Evolutionary conservation across 2,888 invertebrate genomes (phyloP), one percentile per base, ranked within the genome.

Genomic region (Trichopria drosophilae): DNA sequence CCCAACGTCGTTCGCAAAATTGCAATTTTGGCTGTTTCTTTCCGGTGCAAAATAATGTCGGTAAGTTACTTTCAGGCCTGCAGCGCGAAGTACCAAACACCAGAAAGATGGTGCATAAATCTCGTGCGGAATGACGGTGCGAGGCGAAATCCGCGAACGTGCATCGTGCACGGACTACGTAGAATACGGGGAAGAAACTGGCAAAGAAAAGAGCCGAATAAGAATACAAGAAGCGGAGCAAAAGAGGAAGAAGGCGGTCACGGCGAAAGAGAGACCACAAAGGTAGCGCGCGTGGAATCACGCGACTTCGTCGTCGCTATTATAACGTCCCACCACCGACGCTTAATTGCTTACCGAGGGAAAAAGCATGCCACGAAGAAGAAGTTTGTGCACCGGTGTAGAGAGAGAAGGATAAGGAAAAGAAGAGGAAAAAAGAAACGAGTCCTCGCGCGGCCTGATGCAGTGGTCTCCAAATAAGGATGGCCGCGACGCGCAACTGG

Each of bases 401-500:
- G 16, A n/a, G 18, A 19, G 29, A 23, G 44, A 12, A 20, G 18
- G 16, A 18, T 15, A 31, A 22, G 26, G 12, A 15, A 26, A 32
- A 15, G 15, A 7, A 2, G 31, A 29, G 15, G 26, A 4, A 16
- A 7, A 18, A 16, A 48, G 42, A 42, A 47, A 42, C 42, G 28
- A 36, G 22, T 37, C 31, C 37, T 13, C 35, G 35, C 31, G 39
- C 35, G 29, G 28, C 22, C 12, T 9, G 20, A 37, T n/a, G n/a
- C n/a, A n/a, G n/a, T n/a, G n/a, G n/a, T n/a, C 42, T 51, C 51
- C 46, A 52, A 52, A 51, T 51, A 52, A 52, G 51, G 51, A 51
- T 2, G 42, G 40, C 37, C 37, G 37, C 28, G 18, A 36, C 15
- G 12, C 6, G 41, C 26, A 46, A 47, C 46, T 47, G 43, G 46